Evolutionary conservation across 2,797 vertebrate genomes (phyloP), one percentile per base, ranked within the genome.

Genomic region (Microcaecilia unicolor): DNA sequence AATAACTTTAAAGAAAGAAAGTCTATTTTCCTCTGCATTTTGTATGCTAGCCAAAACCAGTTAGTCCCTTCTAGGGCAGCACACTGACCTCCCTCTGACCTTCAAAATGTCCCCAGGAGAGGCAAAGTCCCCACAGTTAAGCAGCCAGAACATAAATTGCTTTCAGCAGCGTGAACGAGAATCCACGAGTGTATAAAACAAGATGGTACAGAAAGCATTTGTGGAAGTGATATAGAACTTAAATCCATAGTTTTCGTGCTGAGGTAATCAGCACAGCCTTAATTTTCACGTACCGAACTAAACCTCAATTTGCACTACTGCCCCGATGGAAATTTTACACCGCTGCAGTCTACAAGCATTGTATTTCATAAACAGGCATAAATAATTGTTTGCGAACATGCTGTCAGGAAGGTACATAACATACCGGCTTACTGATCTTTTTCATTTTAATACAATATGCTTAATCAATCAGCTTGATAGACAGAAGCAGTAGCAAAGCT

Each of bases 401-500:
- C 55, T 67, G 61, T 41, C 41, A 25, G 44, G 66, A 50, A 62
- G 28, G 49, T 49, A 41, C 28, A 30, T 38, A 24, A 55, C 59
- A 57, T 65, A 41, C 44, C 44, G 64, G 51, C 41, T 55, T 46
- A 63, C 70, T 49, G 41, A 47, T 46, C 35, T 51, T 64, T 69
- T 64, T 67, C 68, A 57, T 67, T 77, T 72, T 71, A 75, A 77
- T 76, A 69, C 72, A 75, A 53, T 31, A 53, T 58, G 52, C 81
- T 80, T 82, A 80, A 81, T 80, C 77, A 74, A 75, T 82, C 78
- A 77, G 61, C 42, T 51, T 80, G 79, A 82, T 36, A 77, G 77
- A 77, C 77, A 82, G 58, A 48, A 55, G 71, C 73, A 64, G 76
- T 70, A 55, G 68, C 53, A 59, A 51, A 10, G 0, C 73, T 64